Conservation (phyloP, 2,113 vertebrate genomes). For the Nothobranchius furzeri region DNA sequence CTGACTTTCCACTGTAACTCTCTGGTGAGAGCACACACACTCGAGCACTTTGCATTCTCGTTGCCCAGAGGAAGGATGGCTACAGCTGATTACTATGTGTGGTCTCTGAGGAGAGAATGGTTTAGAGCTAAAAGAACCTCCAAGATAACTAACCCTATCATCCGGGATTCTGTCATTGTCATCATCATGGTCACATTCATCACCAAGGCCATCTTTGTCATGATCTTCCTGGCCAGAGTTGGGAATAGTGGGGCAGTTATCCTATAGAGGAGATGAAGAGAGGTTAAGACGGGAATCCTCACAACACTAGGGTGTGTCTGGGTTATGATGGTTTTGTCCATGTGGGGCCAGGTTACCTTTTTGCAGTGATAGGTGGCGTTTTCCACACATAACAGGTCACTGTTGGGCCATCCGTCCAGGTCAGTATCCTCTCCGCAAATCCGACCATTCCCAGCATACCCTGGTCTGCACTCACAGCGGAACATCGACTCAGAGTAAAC, state of each 20-base stretch:
- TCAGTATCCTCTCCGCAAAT: slow-evolving; percentile 97
- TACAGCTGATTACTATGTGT: slow-evolving; percentile 63
- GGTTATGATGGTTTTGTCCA: slow-evolving; percentile 28
- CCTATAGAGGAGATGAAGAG: slow-evolving; percentile 77
- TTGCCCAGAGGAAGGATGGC: slow-evolving; percentile 53
- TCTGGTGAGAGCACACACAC: slow-evolving; percentile 38
- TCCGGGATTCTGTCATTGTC: slow-evolving; percentile 95
- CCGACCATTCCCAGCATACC: slow-evolving; percentile 93
- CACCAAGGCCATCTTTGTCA: slow-evolving; percentile 94
- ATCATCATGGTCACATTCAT: slow-evolving; percentile 95
- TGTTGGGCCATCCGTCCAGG: slow-evolving; percentile 96
- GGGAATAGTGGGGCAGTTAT: slow-evolving; percentile 95
- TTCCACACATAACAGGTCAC: slow-evolving; percentile 87
- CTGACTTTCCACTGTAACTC: slow-evolving; percentile 50
- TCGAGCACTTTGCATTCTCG: slow-evolving; percentile 42
- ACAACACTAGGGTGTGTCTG: slow-evolving; percentile 34
- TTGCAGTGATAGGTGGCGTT: slow-evolving; percentile 99
- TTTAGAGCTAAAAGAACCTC: slow-evolving; percentile 42
- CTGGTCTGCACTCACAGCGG: slow-evolving; percentile 96
- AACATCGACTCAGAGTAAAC: slow-evolving; percentile 94
- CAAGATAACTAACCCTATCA: slow-evolving; percentile 85
- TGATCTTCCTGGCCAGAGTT: slow-evolving; percentile 99
- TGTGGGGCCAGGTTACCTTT: slow-evolving; percentile 82
- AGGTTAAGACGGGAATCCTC: slow-evolving; percentile 39
- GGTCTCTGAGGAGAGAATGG: slow-evolving; percentile 45